Evolutionary conservation across 2,797 vertebrate species (phyloP), one percentile per base, ranked within the genome.

Genomic region (Liparis tanakae): DNA sequence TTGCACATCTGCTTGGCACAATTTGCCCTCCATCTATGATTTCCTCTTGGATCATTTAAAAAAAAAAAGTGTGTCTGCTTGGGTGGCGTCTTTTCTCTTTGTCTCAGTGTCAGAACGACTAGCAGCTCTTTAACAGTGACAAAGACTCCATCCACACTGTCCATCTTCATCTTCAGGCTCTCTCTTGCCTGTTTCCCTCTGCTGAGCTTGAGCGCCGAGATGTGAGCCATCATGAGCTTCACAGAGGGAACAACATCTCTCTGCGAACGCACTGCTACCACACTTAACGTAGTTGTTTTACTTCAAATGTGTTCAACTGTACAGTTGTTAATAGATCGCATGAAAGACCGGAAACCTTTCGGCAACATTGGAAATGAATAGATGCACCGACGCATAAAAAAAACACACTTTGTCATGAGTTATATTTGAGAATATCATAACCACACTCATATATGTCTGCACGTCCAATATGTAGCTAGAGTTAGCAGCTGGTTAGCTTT

Each of bases 1-100:
- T 87, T 74, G 57, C 81, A 87, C 85, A 87, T 85, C 81, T 85
- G 80, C 68, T 62, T 60, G 15, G 3, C 80, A 84, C 65, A 72
- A 57, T 67, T 80, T 75, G 37, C 13, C 56, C 54, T 61, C 48
- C 33, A 67, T 67, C 63, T n/a, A 64, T 62, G 76, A 55, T 54
- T 76, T 39, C 54, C 22, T 46, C 58, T 63, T 20, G 13, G 56
- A 39, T 0, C 15, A 39, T 50, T 55, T 77, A n/a, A n/a, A n/a
- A n/a, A n/a, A n/a, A n/a, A n/a, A n/a, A n/a, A 46, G 44, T 34
- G 61, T 25, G 4, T 14, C 67, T 17, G 56, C 14, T 33, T 10
- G 18, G 63, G 17, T 4, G 2, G 25, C 1, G 20, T 71, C 76
- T 69, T 53, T 60, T 43, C 68, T n/a, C 63, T 69, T 25, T 1